Percentiles rank a stretch among this genome's conserved stretches.
These are phyloP conservation scores for Elephas maximus DNA, from an alignment of 2,113 vertebrate genomes.

Conservation along the genomic window DNA sequence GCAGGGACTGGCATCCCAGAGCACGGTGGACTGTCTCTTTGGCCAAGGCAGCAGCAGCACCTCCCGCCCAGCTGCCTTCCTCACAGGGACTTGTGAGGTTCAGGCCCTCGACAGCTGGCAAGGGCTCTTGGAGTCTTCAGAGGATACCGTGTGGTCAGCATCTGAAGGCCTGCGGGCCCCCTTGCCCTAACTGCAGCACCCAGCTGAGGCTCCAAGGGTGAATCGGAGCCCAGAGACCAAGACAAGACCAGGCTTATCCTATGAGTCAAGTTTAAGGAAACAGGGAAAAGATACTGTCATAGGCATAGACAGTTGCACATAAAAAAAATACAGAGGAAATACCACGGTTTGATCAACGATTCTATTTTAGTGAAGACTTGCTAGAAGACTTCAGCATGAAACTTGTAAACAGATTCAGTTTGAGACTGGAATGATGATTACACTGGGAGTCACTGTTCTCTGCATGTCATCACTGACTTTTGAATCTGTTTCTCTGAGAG, in stretches of 20 bases:
- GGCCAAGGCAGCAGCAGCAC: background rate
- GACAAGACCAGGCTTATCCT: background rate
- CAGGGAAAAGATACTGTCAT: conserved; percentile 4
- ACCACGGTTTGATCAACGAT: background rate
- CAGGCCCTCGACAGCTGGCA: rapidly evolving
- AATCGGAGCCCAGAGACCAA: background rate
- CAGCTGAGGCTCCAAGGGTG: background rate
- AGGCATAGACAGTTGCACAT: background rate
- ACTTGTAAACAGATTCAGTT: background rate
- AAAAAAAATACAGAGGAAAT: conserved; percentile 55
- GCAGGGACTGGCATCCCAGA: background rate
- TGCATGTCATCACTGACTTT: background rate
- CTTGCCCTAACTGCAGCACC: background rate
- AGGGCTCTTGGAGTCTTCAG: background rate
- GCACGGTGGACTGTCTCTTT: background rate
- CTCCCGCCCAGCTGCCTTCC: background rate
- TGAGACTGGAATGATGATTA: background rate
- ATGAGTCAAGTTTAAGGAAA: conserved; percentile 5
- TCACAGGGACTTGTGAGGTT: background rate
- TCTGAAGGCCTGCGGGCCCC: background rate
- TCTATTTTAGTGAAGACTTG: background rate
- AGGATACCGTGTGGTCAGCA: background rate
- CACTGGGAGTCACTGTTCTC: background rate
- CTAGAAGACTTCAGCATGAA: background rate
- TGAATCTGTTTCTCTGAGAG: background rate